Percentiles rank a stretch among this genome's conserved stretches.
These are phyloP conservation scores for Epirrhoe tristata DNA, from an alignment of 2,888 invertebrate genomes.

Conservation along the genomic window DNA sequence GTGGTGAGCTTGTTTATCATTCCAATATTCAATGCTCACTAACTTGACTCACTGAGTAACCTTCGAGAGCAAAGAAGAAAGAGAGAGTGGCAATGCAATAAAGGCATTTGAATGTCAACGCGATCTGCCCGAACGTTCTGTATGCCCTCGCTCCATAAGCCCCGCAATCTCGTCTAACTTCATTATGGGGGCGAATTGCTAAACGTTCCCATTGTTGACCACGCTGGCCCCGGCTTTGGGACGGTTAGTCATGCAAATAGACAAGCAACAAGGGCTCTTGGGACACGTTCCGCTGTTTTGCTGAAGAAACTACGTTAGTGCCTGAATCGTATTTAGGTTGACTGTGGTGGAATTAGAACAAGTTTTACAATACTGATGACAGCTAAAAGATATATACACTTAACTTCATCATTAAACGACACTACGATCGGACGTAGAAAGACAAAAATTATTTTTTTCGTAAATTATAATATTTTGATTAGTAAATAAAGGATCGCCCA, in stretches of 20 bases:
- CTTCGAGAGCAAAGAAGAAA: not conserved
- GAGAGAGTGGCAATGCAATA: conserved; percentile 5
- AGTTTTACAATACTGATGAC: not conserved
- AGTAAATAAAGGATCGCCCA: no score
- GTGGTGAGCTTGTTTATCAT: no score
- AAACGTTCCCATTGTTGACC: conserved; percentile 80
- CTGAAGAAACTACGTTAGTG: conserved; percentile 46
- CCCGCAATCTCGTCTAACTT: conserved; percentile 80
- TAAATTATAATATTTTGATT: no score
- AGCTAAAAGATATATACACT: not conserved
- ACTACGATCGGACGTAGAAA: no score
- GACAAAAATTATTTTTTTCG: no score
- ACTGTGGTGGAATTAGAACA: conserved; percentile 39
- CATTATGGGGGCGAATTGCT: conserved; percentile 81
- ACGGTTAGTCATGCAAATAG: conserved; percentile 79
- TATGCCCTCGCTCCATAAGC: conserved; percentile 29
- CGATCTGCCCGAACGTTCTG: conserved; percentile 19
- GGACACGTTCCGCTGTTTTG: conserved; percentile 54
- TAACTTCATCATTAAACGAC: no score
- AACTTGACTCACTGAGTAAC: not conserved
- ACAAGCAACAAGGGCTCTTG: conserved; percentile 63
- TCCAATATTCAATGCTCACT: no score
- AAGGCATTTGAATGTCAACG: conserved; percentile 22
- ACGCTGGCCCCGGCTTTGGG: conserved; percentile 60
- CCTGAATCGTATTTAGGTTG: conserved; percentile 40